Base-by-base conservation (phyloP, 2,888 invertebrate species). In the Sarcophaga carnaria region DNA sequence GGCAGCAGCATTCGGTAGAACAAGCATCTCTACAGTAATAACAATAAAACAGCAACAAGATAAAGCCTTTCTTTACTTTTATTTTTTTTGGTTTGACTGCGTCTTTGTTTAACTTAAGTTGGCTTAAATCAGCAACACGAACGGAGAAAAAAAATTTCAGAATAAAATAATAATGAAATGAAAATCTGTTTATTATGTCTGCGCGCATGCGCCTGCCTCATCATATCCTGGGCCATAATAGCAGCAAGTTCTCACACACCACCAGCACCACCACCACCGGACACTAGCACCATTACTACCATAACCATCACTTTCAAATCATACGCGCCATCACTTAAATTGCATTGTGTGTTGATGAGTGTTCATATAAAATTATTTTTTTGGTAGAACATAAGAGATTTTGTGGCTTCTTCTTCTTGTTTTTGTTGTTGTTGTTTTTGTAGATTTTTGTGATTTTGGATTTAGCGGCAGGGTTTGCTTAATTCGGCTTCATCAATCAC, bases 401-500 rank as follows among this genome's bases (percentile, higher is more conserved):
- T 62, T 37, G 10, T 4, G 75, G 4, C 17, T 70, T 37, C 54
- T 54, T 45, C 77, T 70, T 72, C 3, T 67, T 64, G 37, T 74
- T 45, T 27, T 69, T 59, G 25, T 49, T 37, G 37, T 37, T 37
- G 37, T 37, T 37, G 37, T 37, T 81, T 79, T 77, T 71, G 79
- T 67, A 85, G 78, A 87, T 84, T 85, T 79, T 80, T 83, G 22
- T 80, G 62, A 86, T 14, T 84, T 79, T 66, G 75, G 76, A 76
- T 81, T 85, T 83, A 86, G 86, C 87, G 87, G 88, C 86, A 88
- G 88, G 85, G 88, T 88, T 88, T 86, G 83, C 88, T 89, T 90
- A 90, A 90, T 90, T 90, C 89, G 88, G 89, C 86, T 89, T 90
- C 90, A 90, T 90, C 89, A 89, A 90, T 90, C 90, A 90, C 83